Percentiles rank a stretch among this genome's conserved stretches.
Evolutionary conservation across 2,797 vertebrate genomes (phyloP).

Genomic region (Odontamblyopus rebecca): DNA sequence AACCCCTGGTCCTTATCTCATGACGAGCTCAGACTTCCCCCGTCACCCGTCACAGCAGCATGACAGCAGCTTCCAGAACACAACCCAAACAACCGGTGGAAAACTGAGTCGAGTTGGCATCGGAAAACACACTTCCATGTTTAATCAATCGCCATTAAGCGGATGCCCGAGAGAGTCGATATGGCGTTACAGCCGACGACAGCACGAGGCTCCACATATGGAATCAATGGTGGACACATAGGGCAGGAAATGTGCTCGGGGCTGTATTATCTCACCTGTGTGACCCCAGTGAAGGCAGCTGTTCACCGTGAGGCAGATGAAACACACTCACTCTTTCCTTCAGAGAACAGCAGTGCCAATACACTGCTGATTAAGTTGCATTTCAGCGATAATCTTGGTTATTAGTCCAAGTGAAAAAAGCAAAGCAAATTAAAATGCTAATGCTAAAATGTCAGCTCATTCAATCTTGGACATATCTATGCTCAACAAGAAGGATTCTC

Average conservation of each 20-base stretch:
- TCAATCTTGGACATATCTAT: too few species aligned
- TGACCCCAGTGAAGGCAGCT: constrained; percentile 11
- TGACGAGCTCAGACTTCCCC: neutral
- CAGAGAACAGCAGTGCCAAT: neutral
- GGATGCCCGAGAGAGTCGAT: constrained; percentile 22
- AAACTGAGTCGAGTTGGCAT: constrained; percentile 5
- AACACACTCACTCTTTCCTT: neutral
- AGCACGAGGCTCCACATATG: constrained; percentile 2
- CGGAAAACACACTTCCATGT: neutral
- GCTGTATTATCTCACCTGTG: constrained; percentile 1
- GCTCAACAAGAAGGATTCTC: too few species aligned
- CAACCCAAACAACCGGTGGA: constrained; percentile 15
- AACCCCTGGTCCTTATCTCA: neutral
- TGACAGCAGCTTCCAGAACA: neutral
- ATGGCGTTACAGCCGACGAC: neutral
- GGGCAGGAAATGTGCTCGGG: neutral
- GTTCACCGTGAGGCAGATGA: constrained; percentile 15
- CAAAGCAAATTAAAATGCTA: too few species aligned
- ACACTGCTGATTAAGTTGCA: too few species aligned
- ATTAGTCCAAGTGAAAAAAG: too few species aligned
- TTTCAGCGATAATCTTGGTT: too few species aligned
- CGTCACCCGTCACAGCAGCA: neutral
- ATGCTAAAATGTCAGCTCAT: too few species aligned
- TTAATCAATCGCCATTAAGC: constrained; percentile 25
- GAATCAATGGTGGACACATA: constrained; percentile 14